These are phyloP conservation scores for Tetrax tetrax DNA, from an alignment of 2,113 vertebrate genomes.

Conservation along the genomic window DNA sequence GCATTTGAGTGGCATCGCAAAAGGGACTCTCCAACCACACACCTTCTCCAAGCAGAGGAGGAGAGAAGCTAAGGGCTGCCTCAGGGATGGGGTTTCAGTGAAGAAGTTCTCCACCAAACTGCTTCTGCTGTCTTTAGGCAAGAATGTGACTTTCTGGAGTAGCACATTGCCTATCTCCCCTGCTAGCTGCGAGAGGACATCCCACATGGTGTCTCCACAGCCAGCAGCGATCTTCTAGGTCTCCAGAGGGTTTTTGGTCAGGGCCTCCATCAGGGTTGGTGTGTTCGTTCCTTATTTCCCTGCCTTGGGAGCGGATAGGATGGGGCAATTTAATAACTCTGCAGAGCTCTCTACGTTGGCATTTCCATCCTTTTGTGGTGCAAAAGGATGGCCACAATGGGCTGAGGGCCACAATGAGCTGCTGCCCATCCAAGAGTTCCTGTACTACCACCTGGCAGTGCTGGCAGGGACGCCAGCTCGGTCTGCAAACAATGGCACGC, in stretches of 20 bases:
- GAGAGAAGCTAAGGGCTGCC: background rate
- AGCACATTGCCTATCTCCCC: background rate
- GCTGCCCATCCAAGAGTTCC: background rate
- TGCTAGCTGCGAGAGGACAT: background rate
- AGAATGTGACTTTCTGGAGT: background rate
- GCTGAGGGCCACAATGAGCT: background rate
- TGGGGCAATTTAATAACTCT: background rate
- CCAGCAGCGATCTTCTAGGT: rapidly evolving
- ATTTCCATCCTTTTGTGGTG: background rate
- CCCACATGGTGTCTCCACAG: rapidly evolving
- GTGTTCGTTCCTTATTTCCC: background rate
- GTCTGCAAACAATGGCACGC: background rate
- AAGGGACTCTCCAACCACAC: background rate
- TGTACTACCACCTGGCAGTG: background rate
- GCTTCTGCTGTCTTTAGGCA: background rate
- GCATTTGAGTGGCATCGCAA: background rate
- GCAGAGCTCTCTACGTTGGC: background rate
- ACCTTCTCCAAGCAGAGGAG: background rate
- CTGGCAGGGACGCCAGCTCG: background rate
- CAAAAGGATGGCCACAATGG: background rate
- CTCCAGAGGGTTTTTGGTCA: background rate
- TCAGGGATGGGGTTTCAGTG: background rate
- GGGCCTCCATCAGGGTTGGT: background rate
- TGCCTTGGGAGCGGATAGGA: background rate
- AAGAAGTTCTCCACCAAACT: background rate